A percentile compares a stretch with the other conserved stretches of the same genome.
Evolutionary conservation across 2,113 vertebrate genomes (phyloP).

Genomic region (Phodopus roborovskii): DNA sequence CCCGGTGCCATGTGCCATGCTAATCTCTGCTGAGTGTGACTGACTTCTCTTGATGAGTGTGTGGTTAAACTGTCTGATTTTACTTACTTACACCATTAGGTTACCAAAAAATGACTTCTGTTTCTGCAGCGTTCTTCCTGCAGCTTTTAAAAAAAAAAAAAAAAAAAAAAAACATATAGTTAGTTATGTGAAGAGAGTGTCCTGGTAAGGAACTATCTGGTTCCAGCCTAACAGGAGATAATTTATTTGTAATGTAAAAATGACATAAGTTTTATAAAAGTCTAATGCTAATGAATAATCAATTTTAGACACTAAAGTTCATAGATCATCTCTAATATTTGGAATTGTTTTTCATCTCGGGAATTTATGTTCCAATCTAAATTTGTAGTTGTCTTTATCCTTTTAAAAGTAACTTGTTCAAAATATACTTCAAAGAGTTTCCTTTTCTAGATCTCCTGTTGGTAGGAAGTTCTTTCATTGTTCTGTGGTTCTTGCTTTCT

Average conservation of each 20-base stretch:
- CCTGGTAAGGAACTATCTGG: not conserved
- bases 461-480: not conserved
- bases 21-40: not conserved
- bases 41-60: not conserved
- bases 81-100: not conserved
- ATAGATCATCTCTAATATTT: not conserved
- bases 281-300: not conserved
- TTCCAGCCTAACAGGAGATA: not conserved
- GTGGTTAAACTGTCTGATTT: not conserved
- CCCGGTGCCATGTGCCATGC: not conserved
- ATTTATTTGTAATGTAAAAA: conserved; percentile 23
- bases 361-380: not conserved
- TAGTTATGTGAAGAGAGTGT: not conserved
- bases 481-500: conserved; percentile 21
- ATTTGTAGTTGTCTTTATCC: not conserved
- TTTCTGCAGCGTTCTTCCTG: not conserved
- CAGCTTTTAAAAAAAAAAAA: too few relatives aligned
- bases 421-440: not conserved
- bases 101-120: not conserved
- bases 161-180: too few relatives aligned
- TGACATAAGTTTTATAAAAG: not conserved
- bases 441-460: not conserved
- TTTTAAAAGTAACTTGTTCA: conserved; percentile 6
- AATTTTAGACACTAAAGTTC: not conserved
- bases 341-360: not conserved